Base-by-base conservation (phyloP, 2,888 invertebrate species). In the Parnassius glacialis region DNA sequence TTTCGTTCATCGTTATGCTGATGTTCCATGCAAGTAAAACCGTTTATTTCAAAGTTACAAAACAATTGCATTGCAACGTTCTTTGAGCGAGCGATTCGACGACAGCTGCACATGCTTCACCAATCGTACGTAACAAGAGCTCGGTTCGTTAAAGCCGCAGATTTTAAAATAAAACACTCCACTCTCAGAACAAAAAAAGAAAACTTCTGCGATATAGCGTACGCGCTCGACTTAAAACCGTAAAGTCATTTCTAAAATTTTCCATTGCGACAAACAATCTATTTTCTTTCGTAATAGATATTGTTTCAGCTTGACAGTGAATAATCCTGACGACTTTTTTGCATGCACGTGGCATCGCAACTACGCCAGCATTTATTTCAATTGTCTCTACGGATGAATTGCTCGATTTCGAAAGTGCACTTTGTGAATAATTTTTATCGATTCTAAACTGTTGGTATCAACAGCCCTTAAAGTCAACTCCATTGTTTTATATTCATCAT, bases 301-400 rank as follows among this genome's bases (percentile, higher is more conserved):
- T 75, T 76, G 78, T 73, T 80, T 80, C 79, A 56, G 78, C 69
- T 57, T 69, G 70, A 64, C 58, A 65, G 66, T 47, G 52, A 59
- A 61, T 47, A 62, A 64, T 63, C 64, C 64, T 71, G 73, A 78
- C 72, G 66, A 74, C 66, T 78, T 68, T 78, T 79, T 59, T 64
- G 70, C 68, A 67, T 67, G 56, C 64, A 59, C 64, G 60, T 67
- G 63, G 64, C 66, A 64, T 66, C 67, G 63, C 13, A 48, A 48
- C 68, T 74, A 75, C 73, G 73, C 67, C 73, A 75, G 72, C 78
- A 81, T 85, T 88, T 86, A 84, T 89, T 87, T 86, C 83, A 85
- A 88, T 88, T 85, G 86, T 87, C 86, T 84, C 83, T 84, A 87
- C 84, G 84, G 85, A 84, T 84, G 84, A 79, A 87, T 86, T 85